A percentile compares a stretch with the other conserved stretches of the same genome.
Evolutionary conservation across 2,888 invertebrate species (phyloP).

Genomic region (Torymus texanus): DNA sequence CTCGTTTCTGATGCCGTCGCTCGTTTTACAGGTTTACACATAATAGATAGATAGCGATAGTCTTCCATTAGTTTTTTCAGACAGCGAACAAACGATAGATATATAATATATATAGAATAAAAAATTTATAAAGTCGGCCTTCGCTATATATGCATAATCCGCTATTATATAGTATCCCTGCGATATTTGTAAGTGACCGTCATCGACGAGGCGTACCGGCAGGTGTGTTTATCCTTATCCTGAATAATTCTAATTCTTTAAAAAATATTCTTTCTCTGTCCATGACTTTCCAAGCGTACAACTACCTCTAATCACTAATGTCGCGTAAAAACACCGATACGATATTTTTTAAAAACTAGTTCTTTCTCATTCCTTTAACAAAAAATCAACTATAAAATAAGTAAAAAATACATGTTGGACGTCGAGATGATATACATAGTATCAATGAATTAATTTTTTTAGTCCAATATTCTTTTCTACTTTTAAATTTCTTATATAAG

Average conservation of each 20-base stretch:
- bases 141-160: constrained; percentile 24
- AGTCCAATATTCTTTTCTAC: constrained; percentile 43
- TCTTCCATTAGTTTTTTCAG: constrained; percentile 15
- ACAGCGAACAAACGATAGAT: constrained; percentile 40
- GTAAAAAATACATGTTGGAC: constrained; percentile 51
- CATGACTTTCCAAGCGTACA: constrained; percentile 34
- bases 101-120: neutral
- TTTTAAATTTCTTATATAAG: constrained; percentile 40
- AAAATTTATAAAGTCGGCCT: constrained; percentile 38
- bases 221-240: constrained; percentile 8
- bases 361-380: constrained; percentile 25
- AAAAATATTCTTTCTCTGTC: constrained; percentile 46
- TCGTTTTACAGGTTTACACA: constrained; percentile 49
- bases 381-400: constrained; percentile 51
- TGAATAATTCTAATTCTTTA: constrained; percentile 33
- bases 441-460: constrained; percentile 18
- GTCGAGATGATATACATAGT: constrained; percentile 21
- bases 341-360: constrained; percentile 22
- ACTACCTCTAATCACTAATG: constrained; percentile 40
- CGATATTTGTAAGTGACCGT: constrained; percentile 29
- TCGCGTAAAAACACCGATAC: constrained; percentile 53
- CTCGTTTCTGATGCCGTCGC: constrained; percentile 53
- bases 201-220: constrained; percentile 37
- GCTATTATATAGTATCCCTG: constrained; percentile 36
- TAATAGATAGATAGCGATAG: constrained; percentile 38